Evolutionary conservation across 2,113 vertebrate species (phyloP).

Genomic region (Callithrix jacchus): DNA sequence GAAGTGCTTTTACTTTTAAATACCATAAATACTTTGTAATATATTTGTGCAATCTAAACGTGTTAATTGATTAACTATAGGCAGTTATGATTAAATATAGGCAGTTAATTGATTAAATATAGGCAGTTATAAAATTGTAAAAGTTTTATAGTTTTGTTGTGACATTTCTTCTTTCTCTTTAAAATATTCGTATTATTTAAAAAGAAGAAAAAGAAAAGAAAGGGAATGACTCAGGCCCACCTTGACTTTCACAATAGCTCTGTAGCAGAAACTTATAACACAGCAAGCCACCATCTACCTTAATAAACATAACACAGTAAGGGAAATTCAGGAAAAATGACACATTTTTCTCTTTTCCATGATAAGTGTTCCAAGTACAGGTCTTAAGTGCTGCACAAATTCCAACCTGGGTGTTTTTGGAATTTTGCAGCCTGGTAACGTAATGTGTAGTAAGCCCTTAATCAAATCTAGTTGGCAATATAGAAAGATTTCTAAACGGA

Average conservation of each 20-base stretch:
- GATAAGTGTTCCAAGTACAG: neutral
- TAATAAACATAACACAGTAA: neutral
- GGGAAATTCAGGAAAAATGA: neutral
- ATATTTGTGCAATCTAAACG: neutral
- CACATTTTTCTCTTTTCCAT: neutral
- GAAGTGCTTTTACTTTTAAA: neutral
- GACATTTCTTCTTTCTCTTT: neutral
- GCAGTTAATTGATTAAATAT: neutral
- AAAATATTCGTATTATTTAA: neutral
- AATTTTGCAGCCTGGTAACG: neutral
- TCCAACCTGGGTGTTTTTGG: neutral
- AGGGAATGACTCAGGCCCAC: rapidly evolving
- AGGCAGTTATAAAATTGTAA: neutral
- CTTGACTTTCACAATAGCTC: neutral
- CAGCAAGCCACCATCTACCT: neutral
- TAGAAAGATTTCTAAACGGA: neutral
- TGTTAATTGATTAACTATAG: neutral
- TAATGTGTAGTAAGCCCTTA: neutral
- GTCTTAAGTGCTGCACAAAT: neutral
- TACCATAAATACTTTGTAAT: neutral
- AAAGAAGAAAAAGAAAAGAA: neutral
- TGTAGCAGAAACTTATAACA: neutral
- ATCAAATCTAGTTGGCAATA: neutral
- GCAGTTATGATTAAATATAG: too few species aligned
- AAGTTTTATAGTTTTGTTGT: neutral